Evolutionary conservation across 2,888 invertebrate species (phyloP), one percentile per base, ranked within the genome.

Genomic region (Craniophora ligustri): DNA sequence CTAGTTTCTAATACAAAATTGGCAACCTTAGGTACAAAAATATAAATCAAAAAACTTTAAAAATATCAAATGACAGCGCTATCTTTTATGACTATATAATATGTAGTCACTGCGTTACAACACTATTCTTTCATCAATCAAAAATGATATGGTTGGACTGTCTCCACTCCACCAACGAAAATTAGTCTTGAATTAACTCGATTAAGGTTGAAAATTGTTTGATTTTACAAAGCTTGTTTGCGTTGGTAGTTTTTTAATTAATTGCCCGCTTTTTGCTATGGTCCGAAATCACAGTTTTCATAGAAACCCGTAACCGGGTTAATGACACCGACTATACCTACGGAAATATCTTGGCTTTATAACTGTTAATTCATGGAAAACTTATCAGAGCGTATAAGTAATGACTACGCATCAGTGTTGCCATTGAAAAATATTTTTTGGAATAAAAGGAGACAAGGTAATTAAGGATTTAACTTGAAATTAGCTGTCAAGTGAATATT

Each of bases 251-350:
- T 87, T 86, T 87, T 82, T 77, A 88, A 88, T 87, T 89, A 89
- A 87, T 89, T 88, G 85, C 75, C 70, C 76, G 83, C 65, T 84
- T 85, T 85, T 88, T 87, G 82, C 80, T 77, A 66, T 78, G 82
- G 76, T 78, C 81, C 77, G 73, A 80, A 80, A 84, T 85, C 85
- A 80, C 79, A 81, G 84, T 85, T 85, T 86, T 85, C 85, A 76
- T 72, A 71, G 85, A 82, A 84, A 79, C 58, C 79, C 78, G 82
- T 84, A 82, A 79, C 76, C 77, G 55, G 86, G 86, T 78, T 84
- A 85, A 86, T 82, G 86, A 85, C 86, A 81, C 76, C 72, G 59
- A 58, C 38, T 60, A 61, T 54, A 66, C n/a, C n/a, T n/a, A n/a
- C n/a, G n/a, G n/a, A n/a, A n/a, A n/a, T n/a, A 76, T 76, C 61